Evolutionary conservation across 2,888 invertebrate species (phyloP), one percentile per base, ranked within the genome.

Genomic region (Deilephila elpenor): DNA sequence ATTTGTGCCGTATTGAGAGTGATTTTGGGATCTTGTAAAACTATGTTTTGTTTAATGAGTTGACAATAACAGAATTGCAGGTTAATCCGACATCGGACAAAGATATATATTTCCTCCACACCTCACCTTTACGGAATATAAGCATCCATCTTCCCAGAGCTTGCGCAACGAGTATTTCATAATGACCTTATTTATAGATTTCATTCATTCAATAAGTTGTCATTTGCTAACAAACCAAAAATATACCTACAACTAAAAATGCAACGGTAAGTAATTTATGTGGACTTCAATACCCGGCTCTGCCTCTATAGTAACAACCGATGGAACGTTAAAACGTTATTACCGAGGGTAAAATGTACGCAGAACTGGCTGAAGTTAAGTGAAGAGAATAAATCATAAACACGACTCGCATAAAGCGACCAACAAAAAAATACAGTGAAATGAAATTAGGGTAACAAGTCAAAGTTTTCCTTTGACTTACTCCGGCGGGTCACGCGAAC

Each of bases 381-480:
- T 20, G 37, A 59, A 70, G 51, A 64, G 37, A 80, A 88, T 89
- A 90, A 91, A 91, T 91, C 88, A 90, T 86, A 83, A 86, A 84
- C 82, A 82, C 84, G 83, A 88, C 87, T 84, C 87, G 84, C 87
- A 88, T 90, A 89, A 91, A 91, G 86, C 85, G 82, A 79, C 80
- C 84, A 88, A 88, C 83, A 56, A 85, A 88, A 90, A 90, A 88
- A 86, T 83, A 88, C 86, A 88, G 79, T 86, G 82, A 89, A 92
- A 89, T 87, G 84, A 91, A 93, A 93, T 92, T 90, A 90, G 91
- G 91, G 87, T 88, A 90, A 90, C 89, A 91, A 90, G 88, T 88
- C 90, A 87, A 91, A 91, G 83, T 89, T 89, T 87, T 82, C 81
- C 82, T 86, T 84, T 92, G 92, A 93, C 87, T 92, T 91, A 93